Percentiles rank a stretch among this genome's conserved stretches.
Evolutionary conservation across 2,797 vertebrate species (phyloP).

Genomic region (Gastrophryne carolinensis): DNA sequence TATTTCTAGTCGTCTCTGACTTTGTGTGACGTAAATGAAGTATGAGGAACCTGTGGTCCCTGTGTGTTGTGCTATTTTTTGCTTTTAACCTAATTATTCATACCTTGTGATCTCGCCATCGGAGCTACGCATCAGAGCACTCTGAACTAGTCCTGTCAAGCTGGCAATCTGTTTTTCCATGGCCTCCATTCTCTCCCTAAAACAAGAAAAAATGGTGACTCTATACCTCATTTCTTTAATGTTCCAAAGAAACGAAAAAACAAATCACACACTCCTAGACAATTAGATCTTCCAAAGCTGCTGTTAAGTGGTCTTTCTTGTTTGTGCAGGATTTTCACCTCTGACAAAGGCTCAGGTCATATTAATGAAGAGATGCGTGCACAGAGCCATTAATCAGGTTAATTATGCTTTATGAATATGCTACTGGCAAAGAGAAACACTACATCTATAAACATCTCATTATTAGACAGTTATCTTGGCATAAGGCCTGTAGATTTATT

Average conservation of each 20-base stretch:
- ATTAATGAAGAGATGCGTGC: not conserved
- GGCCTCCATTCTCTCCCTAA: constrained; percentile 94
- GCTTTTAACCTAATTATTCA: not conserved
- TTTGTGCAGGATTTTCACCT: no score
- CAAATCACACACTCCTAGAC: no score
- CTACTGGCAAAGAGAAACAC: not conserved
- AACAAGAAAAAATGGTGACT: not conserved
- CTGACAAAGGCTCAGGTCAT: not conserved
- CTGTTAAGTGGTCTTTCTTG: no score
- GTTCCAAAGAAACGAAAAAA: no score
- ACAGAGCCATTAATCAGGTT: constrained; percentile 20
- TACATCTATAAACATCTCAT: constrained; percentile 21
- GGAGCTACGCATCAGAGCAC: constrained; percentile 88
- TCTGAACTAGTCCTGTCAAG: constrained; percentile 94
- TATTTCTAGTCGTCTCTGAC: no score
- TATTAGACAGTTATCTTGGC: constrained; percentile 11
- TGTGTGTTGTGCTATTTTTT: not conserved
- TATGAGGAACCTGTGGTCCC: not conserved
- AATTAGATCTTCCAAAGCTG: no score
- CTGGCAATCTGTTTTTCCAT: constrained; percentile 99
- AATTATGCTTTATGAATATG: constrained; percentile 34
- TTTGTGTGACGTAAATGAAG: no score
- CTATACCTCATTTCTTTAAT: no score
- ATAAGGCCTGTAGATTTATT: constrained; percentile 11
- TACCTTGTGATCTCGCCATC: constrained; percentile 85